Base-by-base conservation (phyloP, 2,113 vertebrate species). In the Mixornis gularis region DNA sequence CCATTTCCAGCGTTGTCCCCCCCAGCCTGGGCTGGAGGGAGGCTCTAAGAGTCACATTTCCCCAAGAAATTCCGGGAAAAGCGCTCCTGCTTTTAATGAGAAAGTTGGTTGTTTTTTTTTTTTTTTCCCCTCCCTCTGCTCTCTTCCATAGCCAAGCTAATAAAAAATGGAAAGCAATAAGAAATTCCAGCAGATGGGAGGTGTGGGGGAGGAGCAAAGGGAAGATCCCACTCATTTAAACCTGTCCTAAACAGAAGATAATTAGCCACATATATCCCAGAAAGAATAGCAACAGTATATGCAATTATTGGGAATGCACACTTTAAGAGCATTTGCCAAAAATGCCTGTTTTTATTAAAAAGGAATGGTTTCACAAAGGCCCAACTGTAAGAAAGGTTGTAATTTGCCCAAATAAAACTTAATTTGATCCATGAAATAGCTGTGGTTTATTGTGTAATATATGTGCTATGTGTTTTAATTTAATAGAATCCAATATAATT, bases 381-480 rank as follows among this genome's bases (percentile, higher is more conserved):
- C 97, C 97, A 96, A 98, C 98, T 97, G 97, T 97, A 97, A 97
- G 98, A 97, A 98, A 98, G 96, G 97, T 97, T 97, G 98, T 98
- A 98, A 98, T 98, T 97, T 98, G 96, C 97, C 97, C 98, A 98
- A 98, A 98, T 97, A 97, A 97, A 96, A 97, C 98, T 98, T 99
- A 98, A 98, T 99, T 98, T 98, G 98, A 98, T 98, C 98, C 98
- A 98, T 97, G 97, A 98, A 98, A 97, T 97, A 98, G 97, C 97
- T 98, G 98, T 95, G 98, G 98, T 98, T 97, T 98, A 98, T 98
- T 98, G 98, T 98, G 98, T 98, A 98, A 98, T 98, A 96, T 96
- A 98, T 97, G 96, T 97, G 97, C 97, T 98, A 97, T 97, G 97
- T 96, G 95, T 97, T 98, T 98, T 98, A 97, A 97, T 98, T 98